Percentiles rank a stretch among this genome's conserved stretches.
phyloP scores from a whole-genome alignment of 2,888 invertebrate genomes.

The Chloromyia formosa region DNA sequence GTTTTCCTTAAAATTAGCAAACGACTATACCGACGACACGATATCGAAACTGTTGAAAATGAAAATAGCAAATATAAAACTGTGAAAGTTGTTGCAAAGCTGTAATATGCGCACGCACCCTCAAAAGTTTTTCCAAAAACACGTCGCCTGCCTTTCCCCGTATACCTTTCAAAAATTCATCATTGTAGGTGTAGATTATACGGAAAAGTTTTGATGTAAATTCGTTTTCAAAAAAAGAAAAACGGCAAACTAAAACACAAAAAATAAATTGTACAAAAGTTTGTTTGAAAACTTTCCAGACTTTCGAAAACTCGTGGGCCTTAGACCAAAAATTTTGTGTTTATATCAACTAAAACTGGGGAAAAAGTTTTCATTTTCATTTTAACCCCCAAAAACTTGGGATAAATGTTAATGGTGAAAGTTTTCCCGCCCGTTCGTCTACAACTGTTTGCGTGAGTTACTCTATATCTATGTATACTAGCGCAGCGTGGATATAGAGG shows the following conservation, averaged over 20 bases:
- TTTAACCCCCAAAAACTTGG: slow-evolving; percentile 47
- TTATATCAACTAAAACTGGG: slow-evolving; percentile 46
- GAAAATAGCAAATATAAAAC: slow-evolving; percentile 18
- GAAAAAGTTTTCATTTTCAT: slow-evolving; percentile 47
- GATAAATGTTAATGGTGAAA: slow-evolving; percentile 48
- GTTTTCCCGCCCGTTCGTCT: slow-evolving; percentile 44
- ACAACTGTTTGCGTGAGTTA: slow-evolving; percentile 3
- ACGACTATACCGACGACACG: slow-evolving; percentile 5
- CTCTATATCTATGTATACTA: not conserved
- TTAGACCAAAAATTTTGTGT: slow-evolving; percentile 42
- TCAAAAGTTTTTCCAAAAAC: not conserved
- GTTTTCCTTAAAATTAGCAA: slow-evolving; percentile 47
- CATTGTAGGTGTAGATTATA: not conserved
- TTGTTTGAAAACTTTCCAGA: slow-evolving; percentile 49
- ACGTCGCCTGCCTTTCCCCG: not conserved
- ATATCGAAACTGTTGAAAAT: slow-evolving; percentile 20
- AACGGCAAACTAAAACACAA: slow-evolving; percentile 3
- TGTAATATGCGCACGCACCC: slow-evolving; percentile 29
- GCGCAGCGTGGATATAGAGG: too few species aligned
- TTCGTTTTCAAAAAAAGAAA: slow-evolving; percentile 33
- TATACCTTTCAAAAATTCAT: not conserved
- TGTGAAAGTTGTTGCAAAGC: not conserved
- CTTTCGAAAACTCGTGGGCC: slow-evolving; percentile 46
- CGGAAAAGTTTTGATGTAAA: slow-evolving; percentile 44
- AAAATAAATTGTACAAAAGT: slow-evolving; percentile 33